These are phyloP conservation scores for Hydrolagus affinis DNA, from an alignment of 2,113 vertebrate genomes.

Conservation along the genomic window DNA sequence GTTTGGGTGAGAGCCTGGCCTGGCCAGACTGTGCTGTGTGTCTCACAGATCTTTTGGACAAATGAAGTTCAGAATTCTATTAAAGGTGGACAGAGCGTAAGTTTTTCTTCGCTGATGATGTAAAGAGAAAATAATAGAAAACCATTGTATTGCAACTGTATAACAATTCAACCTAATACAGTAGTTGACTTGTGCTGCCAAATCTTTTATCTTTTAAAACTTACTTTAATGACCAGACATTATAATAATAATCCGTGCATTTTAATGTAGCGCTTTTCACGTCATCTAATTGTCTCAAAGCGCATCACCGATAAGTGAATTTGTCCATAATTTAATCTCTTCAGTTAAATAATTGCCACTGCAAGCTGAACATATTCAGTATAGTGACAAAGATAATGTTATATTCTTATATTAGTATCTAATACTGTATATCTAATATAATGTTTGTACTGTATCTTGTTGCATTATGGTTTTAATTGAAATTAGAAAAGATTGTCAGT, in stretches of 20 bases:
- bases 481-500: not conserved
- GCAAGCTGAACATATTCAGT: not conserved
- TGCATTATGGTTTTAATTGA: not conserved
- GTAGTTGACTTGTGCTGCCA: not conserved
- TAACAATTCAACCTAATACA: not conserved
- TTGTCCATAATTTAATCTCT: not conserved
- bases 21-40: conserved; percentile 79
- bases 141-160: not conserved
- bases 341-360: not conserved
- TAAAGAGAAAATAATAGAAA: conserved; percentile 1
- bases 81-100: conserved; percentile 56
- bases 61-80: conserved; percentile 66
- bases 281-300: too few species aligned
- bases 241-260: too few species aligned
- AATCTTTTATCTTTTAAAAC: not conserved
- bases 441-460: not conserved
- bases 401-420: not conserved
- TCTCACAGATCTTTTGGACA: conserved; percentile 81
- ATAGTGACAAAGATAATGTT: not conserved
- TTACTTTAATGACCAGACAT: too few species aligned
- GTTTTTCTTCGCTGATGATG: conserved; percentile 10
- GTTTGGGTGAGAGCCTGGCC: conserved; percentile 78
- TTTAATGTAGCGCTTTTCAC: too few species aligned
- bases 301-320: too few species aligned
- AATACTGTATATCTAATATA: too few species aligned